A percentile compares a stretch with the other conserved stretches of the same genome.
These are phyloP conservation scores for Holocentrus rufus DNA, from an alignment of 2,797 vertebrate species.

Conservation along the genomic window DNA sequence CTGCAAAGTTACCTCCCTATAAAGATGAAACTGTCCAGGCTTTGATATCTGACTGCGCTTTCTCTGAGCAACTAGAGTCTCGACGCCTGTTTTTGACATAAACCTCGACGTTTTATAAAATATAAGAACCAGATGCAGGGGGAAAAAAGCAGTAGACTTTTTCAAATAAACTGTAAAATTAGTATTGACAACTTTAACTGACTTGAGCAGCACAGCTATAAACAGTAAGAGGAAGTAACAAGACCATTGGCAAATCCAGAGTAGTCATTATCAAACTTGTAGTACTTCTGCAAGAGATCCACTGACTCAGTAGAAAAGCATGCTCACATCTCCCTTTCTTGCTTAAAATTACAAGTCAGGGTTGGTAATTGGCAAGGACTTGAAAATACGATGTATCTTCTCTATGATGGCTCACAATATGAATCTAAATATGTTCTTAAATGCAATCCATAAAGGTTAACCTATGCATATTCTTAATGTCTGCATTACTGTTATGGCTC, in stretches of 20 bases:
- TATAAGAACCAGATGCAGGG: neutral
- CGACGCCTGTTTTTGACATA: neutral
- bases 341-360: conserved; percentile 29
- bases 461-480: conserved; percentile 3
- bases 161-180: neutral
- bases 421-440: conserved; percentile 12
- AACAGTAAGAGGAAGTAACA: no score
- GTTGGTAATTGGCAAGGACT: conserved; percentile 8
- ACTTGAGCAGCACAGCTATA: no score
- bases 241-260: conserved; percentile 6
- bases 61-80: neutral
- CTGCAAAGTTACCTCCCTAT: neutral
- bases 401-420: conserved; percentile 17
- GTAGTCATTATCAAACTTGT: neutral
- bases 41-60: neutral
- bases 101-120: neutral
- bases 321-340: conserved; percentile 1
- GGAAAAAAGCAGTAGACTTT: neutral
- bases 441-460: neutral
- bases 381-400: conserved; percentile 16
- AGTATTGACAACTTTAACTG: neutral
- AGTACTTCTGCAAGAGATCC: conserved; percentile 5
- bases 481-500: neutral
- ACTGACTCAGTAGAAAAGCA: conserved; percentile 3
- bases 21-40: conserved; percentile 8